Base-by-base conservation (phyloP, 1,140 invertebrate genomes). In the Magallana angulata region DNA sequence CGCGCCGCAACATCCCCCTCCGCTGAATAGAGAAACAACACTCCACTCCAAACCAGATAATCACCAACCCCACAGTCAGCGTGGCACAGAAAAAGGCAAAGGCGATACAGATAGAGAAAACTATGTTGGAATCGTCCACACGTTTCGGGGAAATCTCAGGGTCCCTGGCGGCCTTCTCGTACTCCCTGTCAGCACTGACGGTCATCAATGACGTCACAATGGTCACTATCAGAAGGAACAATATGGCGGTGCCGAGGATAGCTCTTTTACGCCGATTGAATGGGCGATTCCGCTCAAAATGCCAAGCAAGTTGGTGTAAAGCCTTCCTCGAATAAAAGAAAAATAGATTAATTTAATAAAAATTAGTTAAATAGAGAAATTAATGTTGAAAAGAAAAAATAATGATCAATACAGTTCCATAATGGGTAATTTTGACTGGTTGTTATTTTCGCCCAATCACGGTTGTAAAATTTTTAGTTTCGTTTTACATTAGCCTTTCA, bases 31-130 rank as follows among this genome's bases (percentile, higher is more conserved):
- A 12, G 82, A 87, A 89, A 60, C 83, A 87, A 11, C 85, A 85
- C n/a, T 89, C 88, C 86, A 89, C 81, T 18, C 88, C 88, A 24
- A 82, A 64, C 88, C 88, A 89, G 7, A 89, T 87, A 1, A 89
- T 58, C 4, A 89, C 56, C 8, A 89, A 80, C 48, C 88, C 88
- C 12, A 89, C 81, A 12, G 88, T 89, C 57, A 87, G 48, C 14
- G 88, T 89, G n/a, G 88, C 88, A 59, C 88, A 89, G 62, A 89
- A 89, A 85, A 89, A 89, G 16, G 88, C 76, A n/a, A 87, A 87
- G n/a, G 85, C 88, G 7, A 89, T 85, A 57, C 88, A 89, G 0
- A 89, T 64, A 36, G 83, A 85, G 76, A 89, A 89, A 14, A 89
- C 60, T 8, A 89, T 71, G n/a, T 87, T 87, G 1, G 88, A 87